Evolutionary conservation across 1,140 invertebrate genomes (phyloP), one percentile per base, ranked within the genome.

Genomic region (Drosophila setifemur): DNA sequence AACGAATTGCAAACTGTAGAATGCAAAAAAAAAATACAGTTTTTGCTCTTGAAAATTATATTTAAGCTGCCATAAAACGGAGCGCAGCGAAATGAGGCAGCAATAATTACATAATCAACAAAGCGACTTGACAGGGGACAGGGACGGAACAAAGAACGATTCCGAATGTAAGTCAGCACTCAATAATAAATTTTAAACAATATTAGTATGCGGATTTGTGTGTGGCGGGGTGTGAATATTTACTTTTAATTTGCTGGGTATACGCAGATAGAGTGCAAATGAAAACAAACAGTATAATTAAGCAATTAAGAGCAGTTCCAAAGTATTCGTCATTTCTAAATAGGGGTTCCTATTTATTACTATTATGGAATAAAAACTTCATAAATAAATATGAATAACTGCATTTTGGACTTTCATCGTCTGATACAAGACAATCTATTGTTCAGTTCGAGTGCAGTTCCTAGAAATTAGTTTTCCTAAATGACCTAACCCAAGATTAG

Each of bases 101-200:
- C 43, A 4, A 35, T 52, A 35, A 70, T 70, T 70, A 70, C 67
- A 70, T 70, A 70, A 70, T 50, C 39, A 57, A 6, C 40, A n/a
- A n/a, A n/a, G 11, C 44, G 58, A 64, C 29, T 28, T 28, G 45
- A 67, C n/a, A 19, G 21, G 21, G 37, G 31, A 21, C 42, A 18
- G 3, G 64, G 11, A 11, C 35, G 23, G 43, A 44, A 50, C 67
- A 70, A 70, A 58, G 67, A 70, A 49, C 39, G 23, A 68, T 11
- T 68, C 44, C 7, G 28, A 71, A 71, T 60, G 68, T 60, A 71
- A 71, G 68, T 52, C 67, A 71, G 40, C 28, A 12, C 25, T 71
- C 33, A 71, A 61, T 61, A 71, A 70, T 52, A 64, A 63, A 64
- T 64, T 48, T 18, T 29, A 48, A 48, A 19, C 18, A 49, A 42